A percentile compares a stretch with the other conserved stretches of the same genome.
phyloP scores from a whole-genome alignment of 2,888 invertebrate species.

The Brachypalpus laphriformis region DNA sequence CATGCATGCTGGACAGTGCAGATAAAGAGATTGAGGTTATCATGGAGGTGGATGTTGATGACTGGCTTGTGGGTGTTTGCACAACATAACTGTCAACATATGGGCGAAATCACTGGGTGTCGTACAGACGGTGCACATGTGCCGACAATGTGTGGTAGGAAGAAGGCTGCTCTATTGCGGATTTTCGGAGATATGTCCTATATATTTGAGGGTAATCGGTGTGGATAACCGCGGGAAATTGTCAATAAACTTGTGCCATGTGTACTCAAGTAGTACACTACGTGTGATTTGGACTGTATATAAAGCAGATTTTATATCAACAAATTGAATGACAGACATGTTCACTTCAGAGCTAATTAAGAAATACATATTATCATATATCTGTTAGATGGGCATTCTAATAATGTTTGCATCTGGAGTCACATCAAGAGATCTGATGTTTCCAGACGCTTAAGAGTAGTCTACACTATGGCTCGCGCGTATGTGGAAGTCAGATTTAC shows the following conservation, averaged over 20 bases:
- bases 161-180: neutral
- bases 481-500: too few species aligned
- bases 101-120: neutral
- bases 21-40: conserved; percentile 49
- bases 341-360: too few species aligned
- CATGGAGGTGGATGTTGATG: conserved; percentile 50
- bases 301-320: too few species aligned
- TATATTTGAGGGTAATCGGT: neutral
- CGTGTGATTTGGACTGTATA: too few species aligned
- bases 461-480: too few species aligned
- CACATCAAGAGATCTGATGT: too few species aligned
- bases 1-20: neutral
- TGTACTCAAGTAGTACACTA: too few species aligned
- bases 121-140: neutral
- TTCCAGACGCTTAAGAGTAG: too few species aligned
- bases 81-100: conserved; percentile 48
- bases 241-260: neutral
- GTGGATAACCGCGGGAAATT: conserved; percentile 20
- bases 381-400: too few species aligned
- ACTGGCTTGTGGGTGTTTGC: conserved; percentile 45
- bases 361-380: too few species aligned
- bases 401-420: too few species aligned
- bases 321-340: too few species aligned
- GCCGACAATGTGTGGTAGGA: neutral
- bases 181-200: neutral